phyloP scores from a whole-genome alignment of 2,113 vertebrate genomes.

The Panurus biarmicus region DNA sequence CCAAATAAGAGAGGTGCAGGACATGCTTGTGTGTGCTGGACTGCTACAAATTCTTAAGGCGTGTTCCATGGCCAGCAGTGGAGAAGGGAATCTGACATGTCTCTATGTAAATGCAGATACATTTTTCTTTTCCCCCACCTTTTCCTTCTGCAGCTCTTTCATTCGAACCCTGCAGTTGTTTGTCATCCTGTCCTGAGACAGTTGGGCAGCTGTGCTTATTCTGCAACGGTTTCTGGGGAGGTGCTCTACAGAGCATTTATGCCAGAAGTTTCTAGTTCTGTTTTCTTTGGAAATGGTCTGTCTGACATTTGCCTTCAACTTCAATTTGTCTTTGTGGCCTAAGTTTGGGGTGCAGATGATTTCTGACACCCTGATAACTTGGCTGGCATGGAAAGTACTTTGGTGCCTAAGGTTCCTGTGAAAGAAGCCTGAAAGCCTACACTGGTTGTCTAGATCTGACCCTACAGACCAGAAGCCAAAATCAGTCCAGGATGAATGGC shows the following conservation, averaged over 20 bases:
- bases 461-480: background rate
- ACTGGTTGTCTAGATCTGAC: background rate
- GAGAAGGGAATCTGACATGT: background rate
- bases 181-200: background rate
- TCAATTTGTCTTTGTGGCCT: background rate
- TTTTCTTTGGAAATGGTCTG: background rate
- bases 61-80: background rate
- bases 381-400: background rate
- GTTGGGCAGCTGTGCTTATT: background rate
- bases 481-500: background rate
- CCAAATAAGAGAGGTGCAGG: background rate
- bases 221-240: background rate
- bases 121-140: background rate
- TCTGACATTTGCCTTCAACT: background rate
- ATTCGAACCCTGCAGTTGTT: background rate
- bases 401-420: background rate
- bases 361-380: background rate
- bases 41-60: background rate
- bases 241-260: background rate
- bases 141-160: background rate
- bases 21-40: background rate
- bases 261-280: background rate
- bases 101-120: background rate
- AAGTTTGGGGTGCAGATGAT: background rate
- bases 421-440: background rate